Evolutionary conservation across 2,113 vertebrate species (phyloP).

Genomic region (Lutjanus erythropterus): DNA sequence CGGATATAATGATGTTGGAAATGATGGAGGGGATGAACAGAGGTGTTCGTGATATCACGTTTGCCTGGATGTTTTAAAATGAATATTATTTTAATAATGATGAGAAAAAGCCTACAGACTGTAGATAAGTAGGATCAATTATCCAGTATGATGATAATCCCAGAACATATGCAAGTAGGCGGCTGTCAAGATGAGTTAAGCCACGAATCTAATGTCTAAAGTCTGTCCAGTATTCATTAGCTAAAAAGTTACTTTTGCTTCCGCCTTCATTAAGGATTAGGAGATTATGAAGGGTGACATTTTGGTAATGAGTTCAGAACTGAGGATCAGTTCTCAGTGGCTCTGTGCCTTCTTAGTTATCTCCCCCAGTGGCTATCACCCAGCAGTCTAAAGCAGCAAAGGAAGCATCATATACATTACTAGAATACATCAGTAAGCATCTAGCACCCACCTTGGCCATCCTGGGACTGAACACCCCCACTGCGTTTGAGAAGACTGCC

Average conservation of each 20-base stretch:
- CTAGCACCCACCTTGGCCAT: conserved; percentile 77
- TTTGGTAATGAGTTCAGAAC: conserved; percentile 32
- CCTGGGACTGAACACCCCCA: conserved; percentile 74
- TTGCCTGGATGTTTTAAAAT: background rate
- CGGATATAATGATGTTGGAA: background rate
- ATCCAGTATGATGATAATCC: conserved; percentile 4
- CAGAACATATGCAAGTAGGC: background rate
- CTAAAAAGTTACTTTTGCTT: background rate
- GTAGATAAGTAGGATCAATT: background rate
- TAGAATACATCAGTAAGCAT: background rate
- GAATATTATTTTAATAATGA: background rate
- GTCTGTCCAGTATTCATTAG: background rate
- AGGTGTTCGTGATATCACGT: background rate
- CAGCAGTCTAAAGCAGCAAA: background rate
- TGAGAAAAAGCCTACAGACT: background rate
- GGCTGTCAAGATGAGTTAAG: background rate
- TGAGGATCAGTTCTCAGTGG: conserved; percentile 25
- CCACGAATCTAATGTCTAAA: background rate
- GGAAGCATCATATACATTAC: background rate
- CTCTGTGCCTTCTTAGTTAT: background rate
- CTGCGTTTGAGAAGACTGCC: conserved; percentile 77
- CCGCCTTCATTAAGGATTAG: conserved; percentile 38
- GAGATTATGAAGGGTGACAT: conserved; percentile 31
- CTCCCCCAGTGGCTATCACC: conserved; percentile 11
- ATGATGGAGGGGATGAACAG: background rate